phyloP scores from a whole-genome alignment of 2,888 invertebrate species.

The Acleris emargana region DNA sequence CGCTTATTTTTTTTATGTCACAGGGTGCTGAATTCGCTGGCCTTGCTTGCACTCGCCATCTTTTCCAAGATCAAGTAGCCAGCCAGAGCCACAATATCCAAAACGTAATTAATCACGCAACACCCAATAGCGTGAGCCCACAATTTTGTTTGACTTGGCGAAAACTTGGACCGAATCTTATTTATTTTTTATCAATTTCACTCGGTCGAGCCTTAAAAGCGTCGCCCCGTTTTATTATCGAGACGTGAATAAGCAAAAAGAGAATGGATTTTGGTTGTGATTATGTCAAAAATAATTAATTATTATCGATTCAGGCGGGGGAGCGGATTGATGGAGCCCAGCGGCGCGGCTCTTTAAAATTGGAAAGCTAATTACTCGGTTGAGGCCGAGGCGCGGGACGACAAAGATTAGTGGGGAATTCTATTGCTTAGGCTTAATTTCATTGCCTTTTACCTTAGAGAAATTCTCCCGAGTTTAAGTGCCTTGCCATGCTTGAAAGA shows the following conservation, averaged over 20 bases:
- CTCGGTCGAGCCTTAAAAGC: slow-evolving; percentile 74
- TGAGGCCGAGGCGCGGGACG: slow-evolving; percentile 57
- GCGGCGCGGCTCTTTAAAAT: slow-evolving; percentile 74
- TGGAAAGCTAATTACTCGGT: slow-evolving; percentile 77
- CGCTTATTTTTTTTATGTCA: background rate
- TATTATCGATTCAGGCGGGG: slow-evolving; percentile 85
- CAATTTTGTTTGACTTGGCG: slow-evolving; percentile 76
- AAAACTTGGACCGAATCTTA: slow-evolving; percentile 72
- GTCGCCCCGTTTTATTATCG: slow-evolving; percentile 82
- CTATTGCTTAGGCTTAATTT: slow-evolving; percentile 42
- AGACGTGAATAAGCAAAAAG: slow-evolving; percentile 88
- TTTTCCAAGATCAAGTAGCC: slow-evolving; percentile 1
- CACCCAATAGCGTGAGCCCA: slow-evolving; percentile 59
- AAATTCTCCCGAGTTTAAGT: slow-evolving; percentile 8
- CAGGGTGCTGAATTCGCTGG: background rate
- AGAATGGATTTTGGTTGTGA: slow-evolving; percentile 86
- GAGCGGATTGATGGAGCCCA: slow-evolving; percentile 73
- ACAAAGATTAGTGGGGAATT: slow-evolving; percentile 58
- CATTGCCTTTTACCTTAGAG: slow-evolving; percentile 37
- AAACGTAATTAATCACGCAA: slow-evolving; percentile 70
- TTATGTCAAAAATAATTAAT: slow-evolving; percentile 90
- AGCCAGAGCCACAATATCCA: slow-evolving; percentile 44
- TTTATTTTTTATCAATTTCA: slow-evolving; percentile 83
- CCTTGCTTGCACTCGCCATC: background rate
- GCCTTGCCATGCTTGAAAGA: no score